Conservation (phyloP, 2,113 vertebrate species). For the Platysteira castanea region DNA sequence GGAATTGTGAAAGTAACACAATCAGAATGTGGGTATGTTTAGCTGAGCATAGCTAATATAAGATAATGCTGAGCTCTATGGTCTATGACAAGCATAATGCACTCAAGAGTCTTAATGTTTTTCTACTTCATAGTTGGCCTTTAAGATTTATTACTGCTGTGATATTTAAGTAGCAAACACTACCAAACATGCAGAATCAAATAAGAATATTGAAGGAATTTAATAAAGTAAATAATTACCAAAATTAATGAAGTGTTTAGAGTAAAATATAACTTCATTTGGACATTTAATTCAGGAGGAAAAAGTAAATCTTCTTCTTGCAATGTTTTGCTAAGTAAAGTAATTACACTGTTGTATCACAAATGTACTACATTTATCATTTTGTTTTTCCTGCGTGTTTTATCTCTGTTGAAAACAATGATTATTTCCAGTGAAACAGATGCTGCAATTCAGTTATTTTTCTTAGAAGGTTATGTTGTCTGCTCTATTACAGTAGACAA, state of each 20-base stretch:
- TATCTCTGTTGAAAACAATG: conserved; percentile 1
- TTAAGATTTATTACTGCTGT: neutral
- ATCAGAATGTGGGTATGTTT: neutral
- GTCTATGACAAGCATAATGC: neutral
- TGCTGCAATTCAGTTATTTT: conserved; percentile 55
- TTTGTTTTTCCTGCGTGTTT: conserved; percentile 20
- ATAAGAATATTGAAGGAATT: neutral
- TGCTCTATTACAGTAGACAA: conserved; percentile 30
- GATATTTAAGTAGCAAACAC: neutral
- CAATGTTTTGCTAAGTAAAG: conserved; percentile 26
- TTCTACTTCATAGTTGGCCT: neutral
- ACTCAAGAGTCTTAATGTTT: neutral
- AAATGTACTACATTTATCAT: conserved; percentile 48
- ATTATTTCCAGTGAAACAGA: conserved; percentile 33
- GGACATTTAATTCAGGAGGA: neutral
- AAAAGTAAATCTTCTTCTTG: conserved; percentile 1
- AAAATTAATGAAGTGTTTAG: conserved; percentile 14
- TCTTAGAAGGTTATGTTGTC: conserved; percentile 38
- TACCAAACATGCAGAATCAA: neutral
- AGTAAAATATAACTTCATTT: neutral
- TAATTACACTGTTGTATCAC: conserved; percentile 22
- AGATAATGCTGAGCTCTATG: neutral
- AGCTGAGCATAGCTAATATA: neutral
- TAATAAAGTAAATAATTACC: conserved; percentile 9
- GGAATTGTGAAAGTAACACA: neutral